Evolutionary conservation across 2,113 vertebrate genomes (phyloP), one percentile per base, ranked within the genome.

Genomic region (Macaca mulatta): DNA sequence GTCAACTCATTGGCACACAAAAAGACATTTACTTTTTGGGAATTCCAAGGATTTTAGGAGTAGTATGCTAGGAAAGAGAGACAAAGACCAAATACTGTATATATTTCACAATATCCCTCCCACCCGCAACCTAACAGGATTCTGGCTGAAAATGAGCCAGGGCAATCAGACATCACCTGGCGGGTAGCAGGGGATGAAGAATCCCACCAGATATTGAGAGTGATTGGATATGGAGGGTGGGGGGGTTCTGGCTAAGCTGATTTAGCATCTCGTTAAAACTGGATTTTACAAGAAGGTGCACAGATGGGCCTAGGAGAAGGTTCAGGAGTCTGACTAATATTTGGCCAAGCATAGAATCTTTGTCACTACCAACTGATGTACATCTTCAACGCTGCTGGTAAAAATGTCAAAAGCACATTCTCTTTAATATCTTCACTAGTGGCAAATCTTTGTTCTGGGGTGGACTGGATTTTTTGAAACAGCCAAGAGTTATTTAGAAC

Each of bases 401-500:
- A 75, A 77, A 40, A 45, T 45, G 17, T 55, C 91, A 16, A 18
- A 40, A 57, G 30, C 22, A 18, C 6, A 10, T 50, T 67, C 38
- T 32, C 30, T 77, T 69, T 30, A 32, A 5, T 1, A 18, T 23
- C 25, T 59, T 79, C 78, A 52, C 14, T n/a, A 85, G 43, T 38
- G 45, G 40, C 14, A 74, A 35, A 50, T 69, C 45, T 94, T 75
- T 90, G 57, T 57, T 32, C 48, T 40, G 38, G 32, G n/a, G 13
- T 22, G 18, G 78, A 69, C 0, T 57, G 59, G 45, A 69, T 40
- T 92, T 82, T 77, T 59, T n/a, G 35, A 67, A 96, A 50, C 17
- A 92, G 32, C 35, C 40, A 25, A 23, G 93, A 78, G 40, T 61
- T 80, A 93, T 83, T 92, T 35, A 95, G 75, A 87, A 93, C 35